Evolutionary conservation across 2,888 invertebrate genomes (phyloP), one percentile per base, ranked within the genome.

Genomic region (Drosophila diplacantha): DNA sequence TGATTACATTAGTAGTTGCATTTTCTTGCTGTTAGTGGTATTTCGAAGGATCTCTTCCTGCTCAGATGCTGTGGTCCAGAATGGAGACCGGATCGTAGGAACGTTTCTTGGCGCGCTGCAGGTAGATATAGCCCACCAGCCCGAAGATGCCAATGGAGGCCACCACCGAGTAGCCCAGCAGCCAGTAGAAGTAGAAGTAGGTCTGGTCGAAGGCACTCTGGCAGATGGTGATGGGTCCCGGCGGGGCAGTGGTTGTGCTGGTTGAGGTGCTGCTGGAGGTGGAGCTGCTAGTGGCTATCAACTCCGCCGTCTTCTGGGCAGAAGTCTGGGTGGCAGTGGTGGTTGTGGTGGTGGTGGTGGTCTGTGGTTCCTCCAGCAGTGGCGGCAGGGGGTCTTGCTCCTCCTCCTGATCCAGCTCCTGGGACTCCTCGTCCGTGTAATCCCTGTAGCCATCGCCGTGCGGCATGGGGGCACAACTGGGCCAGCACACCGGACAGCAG

Each of bases 401-500:
- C 4, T 18, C 29, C 3, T 26, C 26, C 18, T 18, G 18, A 29
- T 44, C 8, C 29, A 18, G 14, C 29, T 44, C 29, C 20, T 39
- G 39, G 2, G 37, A 20, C 20, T 53, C 66, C 8, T 46, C 34
- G 14, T 34, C 54, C 29, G 18, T 26, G 43, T 68, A 35, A 31
- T 68, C 38, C n/a, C 8, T 20, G 24, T 46, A 29, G 22, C n/a
- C 77, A 5, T 78, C 81, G 41, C 79, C 71, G 34, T 75, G 69
- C 12, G 85, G 87, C 85, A 86, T 83, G 9, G 79, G 74, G 5
- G 71, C 74, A 5, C 84, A 83, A 14, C 84, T 76, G 6, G 88
- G 88, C 87, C 87, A 87, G 59, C 88, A 88, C 24, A 86, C 76
- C 9, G 88, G 88, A 55, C 88, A 88, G 53, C 88, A 88, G 43